Base-by-base conservation (phyloP, 1,140 invertebrate genomes). In the Halesus radiatus region DNA sequence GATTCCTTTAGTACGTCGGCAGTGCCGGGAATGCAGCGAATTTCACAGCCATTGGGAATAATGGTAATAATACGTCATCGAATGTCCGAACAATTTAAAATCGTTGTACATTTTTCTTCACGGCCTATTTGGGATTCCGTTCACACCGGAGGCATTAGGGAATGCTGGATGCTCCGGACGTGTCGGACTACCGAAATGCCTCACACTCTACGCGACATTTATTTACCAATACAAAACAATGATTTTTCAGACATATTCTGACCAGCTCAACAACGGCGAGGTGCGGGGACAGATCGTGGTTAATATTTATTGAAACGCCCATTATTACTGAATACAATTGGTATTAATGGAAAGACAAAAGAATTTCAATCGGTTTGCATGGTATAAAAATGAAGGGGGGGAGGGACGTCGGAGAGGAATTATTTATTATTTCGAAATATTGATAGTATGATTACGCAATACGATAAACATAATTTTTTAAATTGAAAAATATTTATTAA, bases 221-320 rank as follows among this genome's bases (percentile, higher is more conserved):
- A 66, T 66, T 66, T 66, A 18, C 62, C 62, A 66, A 66, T 66
- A 66, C 60, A 64, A 64, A 22, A 32, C 62, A 32, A 26, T 29
- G 62, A 66, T 66, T 26, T 66, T 66, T 20, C 7, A 20, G n/a
- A 60, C 56, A 60, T 22, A 20, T 60, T 23, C 56, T 22, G 56
- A 13, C 56, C n/a, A 23, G 7, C 56, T 20, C 18, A 60, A 60
- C 56, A 23, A 60, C 56, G 7, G 1, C 1, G 37, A 13, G 37
- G 37, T 13, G 37, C 37, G 10, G 26, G 10, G 37, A 45, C 37
- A 1, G 37, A 37, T 45, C 37, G 8, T 45, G 37, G 37, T 45
- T 45, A 13, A 13, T 45, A 8, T 45, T 45, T 32, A 7, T 32
- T 32, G 32, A 32, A 32, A 32, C 32, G 32, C 8, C 37, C 37